These are phyloP conservation scores for Gadopsis bispinosus DNA, from an alignment of 2,797 vertebrate genomes.

Conservation along the genomic window DNA sequence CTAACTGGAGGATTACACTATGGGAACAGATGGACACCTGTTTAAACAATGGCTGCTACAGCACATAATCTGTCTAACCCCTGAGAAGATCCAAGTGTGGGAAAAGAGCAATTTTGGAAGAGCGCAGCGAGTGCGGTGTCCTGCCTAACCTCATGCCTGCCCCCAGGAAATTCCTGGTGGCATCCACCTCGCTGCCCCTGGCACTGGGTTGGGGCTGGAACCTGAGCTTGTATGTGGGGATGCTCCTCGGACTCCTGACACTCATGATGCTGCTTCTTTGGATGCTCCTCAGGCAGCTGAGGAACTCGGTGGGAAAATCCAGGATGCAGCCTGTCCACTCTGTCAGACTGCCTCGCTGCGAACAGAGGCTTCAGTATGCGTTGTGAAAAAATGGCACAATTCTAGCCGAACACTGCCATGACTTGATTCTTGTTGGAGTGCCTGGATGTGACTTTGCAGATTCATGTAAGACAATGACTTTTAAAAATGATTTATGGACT, in stretches of 20 bases:
- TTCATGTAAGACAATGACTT: constrained; percentile 54
- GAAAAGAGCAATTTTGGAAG: constrained; percentile 13
- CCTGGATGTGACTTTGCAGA: constrained; percentile 60
- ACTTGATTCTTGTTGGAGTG: constrained; percentile 45
- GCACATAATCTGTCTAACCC: constrained; percentile 25
- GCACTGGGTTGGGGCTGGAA: constrained; percentile 90
- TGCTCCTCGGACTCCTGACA: constrained; percentile 87
- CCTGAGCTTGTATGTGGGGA: constrained; percentile 89
- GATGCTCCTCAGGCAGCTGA: constrained; percentile 91
- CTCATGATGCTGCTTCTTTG: constrained; percentile 90
- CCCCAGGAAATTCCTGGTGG: constrained; percentile 83
- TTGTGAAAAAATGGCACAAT: constrained; percentile 69
- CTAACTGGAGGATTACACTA: constrained; percentile 45
- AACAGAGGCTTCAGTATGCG: constrained; percentile 77
- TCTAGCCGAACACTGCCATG: constrained; percentile 35
- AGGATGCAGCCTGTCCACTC: constrained; percentile 84
- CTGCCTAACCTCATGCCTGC: constrained; percentile 80
- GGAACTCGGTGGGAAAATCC: constrained; percentile 86
- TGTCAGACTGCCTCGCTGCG: constrained; percentile 83
- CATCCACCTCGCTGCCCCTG: constrained; percentile 85
- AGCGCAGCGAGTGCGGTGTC: constrained; percentile 28
- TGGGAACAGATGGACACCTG: constrained; percentile 51
- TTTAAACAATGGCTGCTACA: constrained; percentile 43
- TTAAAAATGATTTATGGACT: constrained; percentile 30
- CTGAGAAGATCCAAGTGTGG: constrained; percentile 52